Conservation (phyloP, 2,797 vertebrate genomes). For the Cynodonichthys magdalenae region DNA sequence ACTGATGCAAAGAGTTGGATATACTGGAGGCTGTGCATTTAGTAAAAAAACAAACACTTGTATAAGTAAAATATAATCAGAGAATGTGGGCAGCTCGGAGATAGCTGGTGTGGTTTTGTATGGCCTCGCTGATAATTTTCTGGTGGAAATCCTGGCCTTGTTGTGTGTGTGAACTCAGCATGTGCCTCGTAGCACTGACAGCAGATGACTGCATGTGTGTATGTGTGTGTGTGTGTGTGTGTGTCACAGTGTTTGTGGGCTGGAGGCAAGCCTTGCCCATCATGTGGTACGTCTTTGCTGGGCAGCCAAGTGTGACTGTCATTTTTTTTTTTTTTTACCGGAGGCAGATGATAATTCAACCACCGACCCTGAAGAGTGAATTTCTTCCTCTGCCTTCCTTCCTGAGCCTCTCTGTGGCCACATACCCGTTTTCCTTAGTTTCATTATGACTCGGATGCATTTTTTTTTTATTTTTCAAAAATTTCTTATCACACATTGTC, state of each 20-base stretch:
- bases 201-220: slow-evolving; percentile 58
- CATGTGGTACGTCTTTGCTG: slow-evolving; percentile 67
- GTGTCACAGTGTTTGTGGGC: slow-evolving; percentile 55
- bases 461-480: slow-evolving; percentile 28
- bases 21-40: not conserved
- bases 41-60: not conserved
- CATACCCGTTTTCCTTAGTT: slow-evolving; percentile 5
- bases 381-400: slow-evolving; percentile 31
- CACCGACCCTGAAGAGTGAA: slow-evolving; percentile 25
- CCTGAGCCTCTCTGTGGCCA: slow-evolving; percentile 14
- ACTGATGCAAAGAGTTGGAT: not conserved
- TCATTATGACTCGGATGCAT: slow-evolving; percentile 36
- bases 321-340: slow-evolving; percentile 42
- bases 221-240: slow-evolving; percentile 54
- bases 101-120: slow-evolving; percentile 20
- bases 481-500: slow-evolving; percentile 9
- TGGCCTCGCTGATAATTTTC: slow-evolving; percentile 57
- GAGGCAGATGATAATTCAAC: slow-evolving; percentile 47
- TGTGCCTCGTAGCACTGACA: slow-evolving; percentile 61
- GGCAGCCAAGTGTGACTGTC: slow-evolving; percentile 63
- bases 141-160: slow-evolving; percentile 66
- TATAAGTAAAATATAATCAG: not conserved
- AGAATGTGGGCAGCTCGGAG: slow-evolving; percentile 28
- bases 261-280: slow-evolving; percentile 77
- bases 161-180: slow-evolving; percentile 50